A percentile compares a stretch with the other conserved stretches of the same genome.
Conservation (phyloP, 2,888 invertebrate genomes). For the Strigamia maritima region DNA sequence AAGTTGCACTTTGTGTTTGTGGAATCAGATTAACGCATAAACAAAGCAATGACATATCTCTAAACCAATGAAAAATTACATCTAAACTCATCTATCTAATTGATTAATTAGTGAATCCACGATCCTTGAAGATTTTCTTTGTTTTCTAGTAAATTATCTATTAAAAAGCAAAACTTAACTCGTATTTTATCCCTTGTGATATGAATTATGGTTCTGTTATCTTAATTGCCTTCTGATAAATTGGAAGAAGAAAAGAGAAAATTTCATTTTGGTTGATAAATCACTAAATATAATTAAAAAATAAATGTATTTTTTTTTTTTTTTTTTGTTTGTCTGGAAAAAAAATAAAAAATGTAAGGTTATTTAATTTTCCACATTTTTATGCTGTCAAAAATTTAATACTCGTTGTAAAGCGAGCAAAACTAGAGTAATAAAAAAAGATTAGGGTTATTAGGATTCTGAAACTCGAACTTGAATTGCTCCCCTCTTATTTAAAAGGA, state of each 20-base stretch:
- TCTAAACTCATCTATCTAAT: too few relatives aligned
- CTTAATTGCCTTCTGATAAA: neutral
- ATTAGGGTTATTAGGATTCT: slow-evolving; percentile 9
- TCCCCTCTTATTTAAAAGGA: neutral
- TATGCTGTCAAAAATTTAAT: neutral
- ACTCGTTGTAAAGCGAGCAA: neutral
- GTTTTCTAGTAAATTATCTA: neutral
- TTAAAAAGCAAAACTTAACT: neutral
- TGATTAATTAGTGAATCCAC: neutral
- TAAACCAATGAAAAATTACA: too few relatives aligned
- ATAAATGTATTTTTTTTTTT: too few relatives aligned
- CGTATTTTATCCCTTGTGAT: neutral
- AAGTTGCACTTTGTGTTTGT: neutral
- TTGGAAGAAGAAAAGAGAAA: neutral
- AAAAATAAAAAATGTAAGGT: too few relatives aligned
- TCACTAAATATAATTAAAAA: neutral
- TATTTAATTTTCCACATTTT: neutral
- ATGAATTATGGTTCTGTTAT: neutral
- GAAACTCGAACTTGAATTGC: slow-evolving; percentile 15
- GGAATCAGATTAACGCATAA: neutral
- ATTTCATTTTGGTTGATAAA: neutral
- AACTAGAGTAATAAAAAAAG: neutral
- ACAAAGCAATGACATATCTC: neutral
- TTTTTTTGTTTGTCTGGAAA: too few relatives aligned
- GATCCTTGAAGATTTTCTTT: neutral